A percentile compares a stretch with the other conserved stretches of the same genome.
Evolutionary conservation across 2,113 vertebrate genomes (phyloP).

Genomic region (Ibidorhyncha struthersii): DNA sequence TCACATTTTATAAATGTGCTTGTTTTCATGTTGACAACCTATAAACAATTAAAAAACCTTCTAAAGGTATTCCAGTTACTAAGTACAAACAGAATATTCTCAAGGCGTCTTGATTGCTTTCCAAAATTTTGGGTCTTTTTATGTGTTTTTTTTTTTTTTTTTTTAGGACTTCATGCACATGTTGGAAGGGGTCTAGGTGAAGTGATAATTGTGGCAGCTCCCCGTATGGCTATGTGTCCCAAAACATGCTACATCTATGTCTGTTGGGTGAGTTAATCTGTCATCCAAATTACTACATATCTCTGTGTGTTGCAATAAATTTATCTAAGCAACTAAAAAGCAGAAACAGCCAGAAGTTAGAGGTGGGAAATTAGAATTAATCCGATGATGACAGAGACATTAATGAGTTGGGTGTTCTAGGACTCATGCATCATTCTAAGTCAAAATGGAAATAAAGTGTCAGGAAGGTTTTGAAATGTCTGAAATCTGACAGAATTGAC

Average conservation of each 20-base stretch:
- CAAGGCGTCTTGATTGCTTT: not conserved
- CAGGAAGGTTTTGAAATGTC: not conserved
- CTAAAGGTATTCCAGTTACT: not conserved
- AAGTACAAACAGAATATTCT: not conserved
- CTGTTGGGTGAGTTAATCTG: not conserved
- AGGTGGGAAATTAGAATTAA: not conserved
- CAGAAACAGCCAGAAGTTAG: not conserved
- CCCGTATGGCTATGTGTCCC: not conserved
- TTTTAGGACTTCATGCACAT: not conserved
- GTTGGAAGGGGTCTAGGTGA: not conserved
- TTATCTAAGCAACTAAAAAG: not conserved
- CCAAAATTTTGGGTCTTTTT: not conserved
- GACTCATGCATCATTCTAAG: accelerated
- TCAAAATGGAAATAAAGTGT: not conserved
- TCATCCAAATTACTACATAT: not conserved
- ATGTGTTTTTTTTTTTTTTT: not conserved
- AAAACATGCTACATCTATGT: not conserved
- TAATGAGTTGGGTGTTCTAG: not conserved
- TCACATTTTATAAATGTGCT: not conserved
- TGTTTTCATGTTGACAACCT: not conserved
- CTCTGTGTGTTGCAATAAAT: not conserved
- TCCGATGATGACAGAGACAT: not conserved
- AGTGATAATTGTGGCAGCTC: not conserved
- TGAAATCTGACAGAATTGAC: not conserved
- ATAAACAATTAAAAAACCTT: accelerated